phyloP scores from a whole-genome alignment of 1,140 invertebrate genomes.

The Scaptodrosophila lebanonensis region DNA sequence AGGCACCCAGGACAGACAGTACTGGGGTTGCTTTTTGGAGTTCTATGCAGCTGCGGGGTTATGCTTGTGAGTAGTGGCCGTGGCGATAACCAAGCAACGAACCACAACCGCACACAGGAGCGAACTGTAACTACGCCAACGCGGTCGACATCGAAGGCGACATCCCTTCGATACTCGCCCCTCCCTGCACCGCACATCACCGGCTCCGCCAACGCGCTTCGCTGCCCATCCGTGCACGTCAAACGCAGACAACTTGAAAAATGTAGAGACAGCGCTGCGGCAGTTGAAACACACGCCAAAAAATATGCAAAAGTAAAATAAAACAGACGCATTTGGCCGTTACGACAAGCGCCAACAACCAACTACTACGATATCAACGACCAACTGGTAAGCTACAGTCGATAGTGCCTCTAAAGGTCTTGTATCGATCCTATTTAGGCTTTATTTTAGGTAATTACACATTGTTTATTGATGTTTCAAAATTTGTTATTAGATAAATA shows the following conservation, averaged over 20 bases:
- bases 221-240: conserved; percentile 70
- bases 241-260: conserved; percentile 75
- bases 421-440: too few species aligned
- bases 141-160: conserved; percentile 11
- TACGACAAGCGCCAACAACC: conserved; percentile 21
- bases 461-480: too few species aligned
- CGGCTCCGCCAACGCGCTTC: conserved; percentile 50
- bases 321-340: conserved; percentile 45
- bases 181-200: conserved; percentile 1
- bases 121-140: conserved; percentile 69
- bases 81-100: conserved; percentile 73
- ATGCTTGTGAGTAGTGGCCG: conserved; percentile 40
- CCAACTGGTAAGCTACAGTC: too few species aligned
- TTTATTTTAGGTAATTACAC: too few species aligned
- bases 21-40: too few species aligned
- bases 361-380: conserved; percentile 46
- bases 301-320: conserved; percentile 76
- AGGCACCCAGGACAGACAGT: too few species aligned
- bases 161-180: background rate
- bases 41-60: too few species aligned
- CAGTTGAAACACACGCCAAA: conserved; percentile 74
- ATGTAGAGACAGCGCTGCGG: conserved; percentile 72
- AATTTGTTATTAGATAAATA: too few species aligned
- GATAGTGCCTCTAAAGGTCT: too few species aligned
- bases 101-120: conserved; percentile 61